Evolutionary conservation across 1,140 invertebrate species (phyloP).

Genomic region (Nephila pilipes): DNA sequence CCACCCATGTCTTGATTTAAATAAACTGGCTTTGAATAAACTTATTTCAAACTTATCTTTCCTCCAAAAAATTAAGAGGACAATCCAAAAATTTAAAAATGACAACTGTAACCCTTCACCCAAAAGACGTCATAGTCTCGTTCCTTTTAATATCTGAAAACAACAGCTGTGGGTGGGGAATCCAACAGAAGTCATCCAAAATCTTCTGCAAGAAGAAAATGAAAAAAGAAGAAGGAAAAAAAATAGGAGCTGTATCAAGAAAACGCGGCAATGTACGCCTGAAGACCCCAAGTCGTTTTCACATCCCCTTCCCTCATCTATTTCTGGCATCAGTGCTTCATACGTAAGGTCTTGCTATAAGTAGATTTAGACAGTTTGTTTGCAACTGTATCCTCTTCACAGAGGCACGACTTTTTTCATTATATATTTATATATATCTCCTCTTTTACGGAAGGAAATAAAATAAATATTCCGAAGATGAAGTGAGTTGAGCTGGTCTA

Average conservation of each 20-base stretch:
- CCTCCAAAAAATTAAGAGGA: neutral
- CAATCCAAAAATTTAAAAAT: neutral
- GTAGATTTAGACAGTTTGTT: constrained; percentile 39
- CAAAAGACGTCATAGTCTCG: neutral
- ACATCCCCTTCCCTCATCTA: neutral
- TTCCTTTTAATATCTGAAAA: constrained; percentile 23
- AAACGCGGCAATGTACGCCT: neutral
- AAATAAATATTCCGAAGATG: constrained; percentile 31
- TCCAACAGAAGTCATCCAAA: constrained; percentile 35
- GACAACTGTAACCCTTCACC: constrained; percentile 19
- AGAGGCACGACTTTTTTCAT: neutral
- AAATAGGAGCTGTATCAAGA: neutral
- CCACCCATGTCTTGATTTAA: too few species aligned
- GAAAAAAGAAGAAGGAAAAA: neutral
- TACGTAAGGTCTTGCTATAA: constrained; percentile 8
- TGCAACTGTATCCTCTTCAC: constrained; percentile 44
- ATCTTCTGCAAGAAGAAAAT: neutral
- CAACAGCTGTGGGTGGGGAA: neutral
- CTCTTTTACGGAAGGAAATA: constrained; percentile 21
- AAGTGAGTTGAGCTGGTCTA: neutral
- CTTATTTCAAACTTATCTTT: neutral
- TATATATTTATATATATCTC: neutral
- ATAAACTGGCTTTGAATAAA: too few species aligned
- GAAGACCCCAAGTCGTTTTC: constrained; percentile 17
- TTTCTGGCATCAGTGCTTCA: neutral